Conservation (phyloP, 2,113 vertebrate genomes). For the Silurus glanis region DNA sequence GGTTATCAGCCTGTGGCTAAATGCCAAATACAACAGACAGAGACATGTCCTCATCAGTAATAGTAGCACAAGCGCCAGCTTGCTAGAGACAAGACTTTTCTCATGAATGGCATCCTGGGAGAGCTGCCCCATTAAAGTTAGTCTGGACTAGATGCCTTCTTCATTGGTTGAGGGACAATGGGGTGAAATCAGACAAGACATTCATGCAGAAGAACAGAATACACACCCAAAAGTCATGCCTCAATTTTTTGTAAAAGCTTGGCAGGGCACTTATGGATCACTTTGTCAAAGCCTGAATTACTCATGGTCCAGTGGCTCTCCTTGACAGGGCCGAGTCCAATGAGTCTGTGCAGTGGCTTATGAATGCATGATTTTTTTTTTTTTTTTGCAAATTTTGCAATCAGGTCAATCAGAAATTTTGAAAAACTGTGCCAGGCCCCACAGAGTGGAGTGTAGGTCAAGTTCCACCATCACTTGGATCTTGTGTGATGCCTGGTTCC, state of each 20-base stretch:
- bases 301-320: not conserved
- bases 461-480: not conserved
- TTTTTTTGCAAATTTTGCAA: not conserved
- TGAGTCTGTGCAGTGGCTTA: not conserved
- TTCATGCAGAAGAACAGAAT: not conserved
- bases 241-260: not conserved
- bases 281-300: not conserved
- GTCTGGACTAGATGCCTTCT: not conserved
- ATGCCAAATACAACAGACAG: slow-evolving; percentile 13
- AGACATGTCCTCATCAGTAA: slow-evolving; percentile 10
- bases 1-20: slow-evolving; percentile 13
- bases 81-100: not conserved
- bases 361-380: not conserved
- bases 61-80: not conserved
- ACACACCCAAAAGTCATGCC: not conserved
- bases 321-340: not conserved
- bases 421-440: too few relatives aligned
- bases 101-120: not conserved
- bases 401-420: not conserved
- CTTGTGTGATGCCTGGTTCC: not conserved
- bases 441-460: not conserved
- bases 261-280: not conserved
- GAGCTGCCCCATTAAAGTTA: not conserved
- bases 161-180: not conserved
- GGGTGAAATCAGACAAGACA: not conserved